A percentile compares a stretch with the other conserved stretches of the same genome.
Evolutionary conservation across 2,888 invertebrate genomes (phyloP).

Genomic region (Drepana falcataria): DNA sequence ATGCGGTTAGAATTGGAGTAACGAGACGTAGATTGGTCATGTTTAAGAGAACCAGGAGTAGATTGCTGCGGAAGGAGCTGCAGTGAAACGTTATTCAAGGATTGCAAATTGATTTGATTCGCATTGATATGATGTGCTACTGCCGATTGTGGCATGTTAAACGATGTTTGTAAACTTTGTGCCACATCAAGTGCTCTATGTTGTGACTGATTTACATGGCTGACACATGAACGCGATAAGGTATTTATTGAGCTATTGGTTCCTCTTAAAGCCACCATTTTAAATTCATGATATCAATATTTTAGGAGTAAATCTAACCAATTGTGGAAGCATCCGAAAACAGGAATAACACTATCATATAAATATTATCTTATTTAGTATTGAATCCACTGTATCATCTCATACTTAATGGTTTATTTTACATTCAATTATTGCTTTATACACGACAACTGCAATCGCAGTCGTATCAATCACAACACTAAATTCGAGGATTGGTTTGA

Average conservation of each 20-base stretch:
- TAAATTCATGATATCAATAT: constrained; percentile 72
- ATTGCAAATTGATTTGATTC: constrained; percentile 52
- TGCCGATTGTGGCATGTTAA: constrained; percentile 52
- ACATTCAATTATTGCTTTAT: background rate
- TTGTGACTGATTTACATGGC: constrained; percentile 52
- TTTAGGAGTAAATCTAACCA: constrained; percentile 69
- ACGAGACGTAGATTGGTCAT: constrained; percentile 51
- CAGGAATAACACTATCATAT: constrained; percentile 61
- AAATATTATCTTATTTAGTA: constrained; percentile 36
- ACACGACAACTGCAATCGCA: constrained; percentile 17
- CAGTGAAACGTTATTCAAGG: constrained; percentile 50
- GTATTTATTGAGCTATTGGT: constrained; percentile 52
- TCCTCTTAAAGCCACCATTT: constrained; percentile 71
- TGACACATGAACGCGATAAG: constrained; percentile 50
- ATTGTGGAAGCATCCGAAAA: constrained; percentile 74
- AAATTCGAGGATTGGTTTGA: constrained; percentile 28
- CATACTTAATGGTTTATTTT: constrained; percentile 4
- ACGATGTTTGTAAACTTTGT: constrained; percentile 56
- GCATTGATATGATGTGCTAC: constrained; percentile 43
- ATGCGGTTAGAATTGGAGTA: constrained; percentile 55
- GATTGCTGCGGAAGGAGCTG: constrained; percentile 47
- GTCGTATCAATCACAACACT: constrained; percentile 25
- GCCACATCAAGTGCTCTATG: constrained; percentile 50
- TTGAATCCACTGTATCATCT: constrained; percentile 10
- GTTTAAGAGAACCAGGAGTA: constrained; percentile 43